Conservation (phyloP, 1,140 invertebrate genomes). For the Neotoxoptera formosana region DNA sequence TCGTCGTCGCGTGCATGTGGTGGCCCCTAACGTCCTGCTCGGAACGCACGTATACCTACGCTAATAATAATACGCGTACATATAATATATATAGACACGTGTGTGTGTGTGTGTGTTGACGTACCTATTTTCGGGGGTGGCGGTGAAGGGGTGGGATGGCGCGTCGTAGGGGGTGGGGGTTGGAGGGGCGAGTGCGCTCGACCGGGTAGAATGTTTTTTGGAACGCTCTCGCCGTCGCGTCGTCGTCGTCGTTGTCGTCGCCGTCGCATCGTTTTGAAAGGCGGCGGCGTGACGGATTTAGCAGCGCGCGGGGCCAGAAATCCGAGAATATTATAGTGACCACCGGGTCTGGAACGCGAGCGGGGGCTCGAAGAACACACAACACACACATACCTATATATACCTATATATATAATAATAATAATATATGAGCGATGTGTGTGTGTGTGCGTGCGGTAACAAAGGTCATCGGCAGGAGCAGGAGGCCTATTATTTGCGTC, state of each 20-base stretch:
- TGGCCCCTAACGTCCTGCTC: too few relatives aligned
- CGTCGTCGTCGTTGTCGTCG: not conserved
- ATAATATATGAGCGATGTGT: not conserved
- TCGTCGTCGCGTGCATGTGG: not conserved
- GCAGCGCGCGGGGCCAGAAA: not conserved
- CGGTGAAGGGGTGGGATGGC: not conserved
- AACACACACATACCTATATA: not conserved
- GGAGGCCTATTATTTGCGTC: conserved; percentile 23
- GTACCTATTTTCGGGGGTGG: not conserved
- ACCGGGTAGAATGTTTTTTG: conserved; percentile 9
- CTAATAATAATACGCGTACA: not conserved
- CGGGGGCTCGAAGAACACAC: not conserved
- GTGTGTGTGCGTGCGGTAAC: not conserved
- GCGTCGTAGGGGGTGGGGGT: not conserved
- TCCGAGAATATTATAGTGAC: not conserved
- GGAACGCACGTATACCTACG: not conserved
- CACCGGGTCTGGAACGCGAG: not conserved
- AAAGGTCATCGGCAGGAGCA: conserved; percentile 1
- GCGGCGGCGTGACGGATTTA: not conserved
- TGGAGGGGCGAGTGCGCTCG: not conserved
- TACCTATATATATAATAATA: not conserved
- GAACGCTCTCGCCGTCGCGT: not conserved
- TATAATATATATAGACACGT: not conserved
- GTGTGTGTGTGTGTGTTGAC: not conserved
- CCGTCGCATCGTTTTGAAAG: not conserved